A percentile compares a stretch with the other conserved stretches of the same genome.
Evolutionary conservation across 2,113 vertebrate genomes (phyloP).

Genomic region (Aptenodytes patagonicus): DNA sequence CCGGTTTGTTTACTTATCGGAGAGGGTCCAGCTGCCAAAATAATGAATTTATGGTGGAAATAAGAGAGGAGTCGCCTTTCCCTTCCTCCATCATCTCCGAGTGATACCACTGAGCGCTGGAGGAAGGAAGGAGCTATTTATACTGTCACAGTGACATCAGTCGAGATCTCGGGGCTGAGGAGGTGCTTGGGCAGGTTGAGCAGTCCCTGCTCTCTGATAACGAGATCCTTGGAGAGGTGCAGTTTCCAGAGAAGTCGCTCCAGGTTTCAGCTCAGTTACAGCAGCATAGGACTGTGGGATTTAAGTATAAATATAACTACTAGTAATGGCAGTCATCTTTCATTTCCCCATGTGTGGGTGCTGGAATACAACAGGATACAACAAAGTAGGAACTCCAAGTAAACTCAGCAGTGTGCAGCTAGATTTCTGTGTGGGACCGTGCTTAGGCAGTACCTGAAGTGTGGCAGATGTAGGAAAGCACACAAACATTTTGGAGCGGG

Average conservation of each 20-base stretch:
- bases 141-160: not conserved
- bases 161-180: fast-evolving
- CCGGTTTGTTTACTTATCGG: not conserved
- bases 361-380: not conserved
- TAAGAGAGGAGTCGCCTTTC: not conserved
- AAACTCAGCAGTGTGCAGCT: fast-evolving
- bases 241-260: not conserved
- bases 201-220: not conserved
- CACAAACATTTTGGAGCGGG: not conserved
- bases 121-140: not conserved
- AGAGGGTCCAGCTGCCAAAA: not conserved
- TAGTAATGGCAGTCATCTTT: not conserved
- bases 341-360: not conserved
- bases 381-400: fast-evolving
- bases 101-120: fast-evolving
- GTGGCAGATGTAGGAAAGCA: not conserved
- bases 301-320: not conserved
- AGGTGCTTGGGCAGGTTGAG: not conserved
- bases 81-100: fast-evolving
- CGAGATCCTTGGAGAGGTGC: not conserved
- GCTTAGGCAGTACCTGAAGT: not conserved
- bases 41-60: not conserved
- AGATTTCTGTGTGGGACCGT: fast-evolving
- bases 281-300: not conserved
- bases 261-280: not conserved